A percentile compares a stretch with the other conserved stretches of the same genome.
These are phyloP conservation scores for Cephus spinipes DNA, from an alignment of 2,888 invertebrate genomes.

Conservation along the genomic window DNA sequence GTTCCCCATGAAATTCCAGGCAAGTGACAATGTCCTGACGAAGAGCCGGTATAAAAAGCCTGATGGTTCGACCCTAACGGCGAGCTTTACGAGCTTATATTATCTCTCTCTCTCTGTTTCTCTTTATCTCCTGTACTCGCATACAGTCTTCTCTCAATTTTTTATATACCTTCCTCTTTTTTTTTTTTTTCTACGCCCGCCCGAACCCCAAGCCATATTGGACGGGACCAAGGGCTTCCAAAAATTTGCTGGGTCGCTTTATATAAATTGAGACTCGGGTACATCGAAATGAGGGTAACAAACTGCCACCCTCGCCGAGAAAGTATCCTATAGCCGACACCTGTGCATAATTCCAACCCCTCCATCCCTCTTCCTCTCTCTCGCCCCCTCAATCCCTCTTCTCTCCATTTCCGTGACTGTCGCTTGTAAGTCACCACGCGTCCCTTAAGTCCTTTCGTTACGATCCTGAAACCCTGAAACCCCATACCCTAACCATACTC, in stretches of 20 bases:
- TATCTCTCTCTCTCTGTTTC: neutral
- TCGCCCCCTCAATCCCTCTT: constrained; percentile 13
- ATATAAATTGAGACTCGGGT: constrained; percentile 4
- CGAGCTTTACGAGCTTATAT: neutral
- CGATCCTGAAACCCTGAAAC: too few relatives aligned
- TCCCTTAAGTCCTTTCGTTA: too few relatives aligned
- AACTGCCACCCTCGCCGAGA: neutral
- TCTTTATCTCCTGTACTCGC: too few relatives aligned
- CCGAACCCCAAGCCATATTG: too few relatives aligned
- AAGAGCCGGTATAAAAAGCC: neutral
- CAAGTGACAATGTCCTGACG: neutral
- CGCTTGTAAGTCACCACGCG: neutral
- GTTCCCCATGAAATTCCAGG: neutral
- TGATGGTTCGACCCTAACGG: neutral
- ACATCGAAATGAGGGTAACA: constrained; percentile 1
- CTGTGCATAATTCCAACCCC: neutral
- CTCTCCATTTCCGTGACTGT: constrained; percentile 17
- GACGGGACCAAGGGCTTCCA: neutral
- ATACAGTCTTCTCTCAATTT: too few relatives aligned
- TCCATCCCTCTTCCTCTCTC: neutral
- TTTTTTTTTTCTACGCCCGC: too few relatives aligned
- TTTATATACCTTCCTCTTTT: too few relatives aligned
- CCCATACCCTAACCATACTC: too few relatives aligned
- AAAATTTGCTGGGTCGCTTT: neutral
- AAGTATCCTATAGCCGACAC: too few relatives aligned